phyloP scores from a whole-genome alignment of 1,140 invertebrate genomes.

The Aphelinus atriplicis region DNA sequence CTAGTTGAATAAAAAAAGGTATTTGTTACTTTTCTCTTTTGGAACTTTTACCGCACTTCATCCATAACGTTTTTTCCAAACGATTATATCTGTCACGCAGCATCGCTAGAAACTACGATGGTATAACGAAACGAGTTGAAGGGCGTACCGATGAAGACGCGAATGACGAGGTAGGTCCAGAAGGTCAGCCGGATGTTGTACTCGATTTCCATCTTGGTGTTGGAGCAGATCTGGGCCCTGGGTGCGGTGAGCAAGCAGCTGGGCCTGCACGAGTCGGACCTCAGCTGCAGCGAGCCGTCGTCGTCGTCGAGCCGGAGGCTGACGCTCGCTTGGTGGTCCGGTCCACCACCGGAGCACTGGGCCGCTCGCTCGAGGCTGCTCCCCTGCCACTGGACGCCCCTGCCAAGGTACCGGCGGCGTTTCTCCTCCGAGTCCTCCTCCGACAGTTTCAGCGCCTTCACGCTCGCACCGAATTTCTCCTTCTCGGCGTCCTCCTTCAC shows the following conservation, averaged over 20 bases:
- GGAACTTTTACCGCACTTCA: no score
- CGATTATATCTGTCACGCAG: no score
- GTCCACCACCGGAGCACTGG: not conserved
- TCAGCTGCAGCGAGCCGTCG: no score
- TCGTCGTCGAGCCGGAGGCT: not conserved
- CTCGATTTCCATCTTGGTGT: slow-evolving; percentile 69
- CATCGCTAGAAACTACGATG: no score
- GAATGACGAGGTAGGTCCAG: slow-evolving; percentile 78
- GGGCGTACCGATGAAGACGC: slow-evolving; percentile 74
- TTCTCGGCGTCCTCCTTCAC: not conserved
- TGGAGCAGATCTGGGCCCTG: slow-evolving; percentile 71
- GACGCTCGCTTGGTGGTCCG: not conserved
- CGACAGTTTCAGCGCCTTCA: slow-evolving; percentile 21
- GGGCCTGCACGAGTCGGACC: slow-evolving; percentile 49
- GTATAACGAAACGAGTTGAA: not conserved
- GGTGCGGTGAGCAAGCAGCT: slow-evolving; percentile 70
- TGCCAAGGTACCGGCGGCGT: slow-evolving; percentile 6
- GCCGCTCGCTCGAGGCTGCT: not conserved
- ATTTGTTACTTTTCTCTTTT: no score
- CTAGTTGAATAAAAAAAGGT: no score
- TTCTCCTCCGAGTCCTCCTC: not conserved
- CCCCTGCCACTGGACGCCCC: not conserved
- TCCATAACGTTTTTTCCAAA: no score
- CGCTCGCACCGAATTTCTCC: not conserved
- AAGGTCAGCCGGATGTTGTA: slow-evolving; percentile 76